A percentile compares a stretch with the other conserved stretches of the same genome.
Conservation (phyloP, 2,113 vertebrate species). For the Nothobranchius kuhntae region DNA sequence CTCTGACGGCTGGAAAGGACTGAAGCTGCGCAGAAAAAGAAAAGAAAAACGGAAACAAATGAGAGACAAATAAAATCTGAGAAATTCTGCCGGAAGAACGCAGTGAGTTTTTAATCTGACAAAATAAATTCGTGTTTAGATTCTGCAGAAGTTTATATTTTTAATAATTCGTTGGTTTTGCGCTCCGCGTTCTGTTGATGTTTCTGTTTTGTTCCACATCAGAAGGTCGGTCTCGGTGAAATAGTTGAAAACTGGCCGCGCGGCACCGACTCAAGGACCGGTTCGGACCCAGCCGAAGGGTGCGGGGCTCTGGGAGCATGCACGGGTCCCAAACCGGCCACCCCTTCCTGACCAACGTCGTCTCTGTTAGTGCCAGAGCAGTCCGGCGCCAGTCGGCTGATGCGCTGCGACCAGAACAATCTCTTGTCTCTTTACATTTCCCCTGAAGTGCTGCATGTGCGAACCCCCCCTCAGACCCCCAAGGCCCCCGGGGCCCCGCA, state of each 20-base stretch:
- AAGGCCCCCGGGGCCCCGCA: slow-evolving; percentile 54
- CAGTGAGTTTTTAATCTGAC: slow-evolving; percentile 73
- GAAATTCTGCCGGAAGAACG: slow-evolving; percentile 50
- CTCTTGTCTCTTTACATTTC: slow-evolving; percentile 93
- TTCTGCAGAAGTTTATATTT: no score
- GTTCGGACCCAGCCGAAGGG: slow-evolving; percentile 28
- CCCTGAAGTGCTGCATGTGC: slow-evolving; percentile 79
- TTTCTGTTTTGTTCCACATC: slow-evolving; percentile 11
- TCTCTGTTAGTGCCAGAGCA: slow-evolving; percentile 80
- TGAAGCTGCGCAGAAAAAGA: background rate
- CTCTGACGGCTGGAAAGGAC: slow-evolving; percentile 1
- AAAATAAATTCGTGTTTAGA: slow-evolving; percentile 38
- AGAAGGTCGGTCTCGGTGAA: slow-evolving; percentile 8
- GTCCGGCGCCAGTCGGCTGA: slow-evolving; percentile 90
- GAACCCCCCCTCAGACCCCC: slow-evolving; percentile 43
- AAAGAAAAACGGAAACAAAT: slow-evolving; percentile 54
- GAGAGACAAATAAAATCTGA: slow-evolving; percentile 57
- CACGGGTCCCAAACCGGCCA: slow-evolving; percentile 1
- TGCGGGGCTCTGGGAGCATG: slow-evolving; percentile 15
- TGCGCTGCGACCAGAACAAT: slow-evolving; percentile 87
- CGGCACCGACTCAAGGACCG: slow-evolving; percentile 47
- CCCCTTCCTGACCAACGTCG: slow-evolving; percentile 75
- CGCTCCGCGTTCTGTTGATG: background rate
- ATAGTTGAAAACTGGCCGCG: slow-evolving; percentile 37
- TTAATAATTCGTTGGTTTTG: background rate